Percentiles rank a stretch among this genome's conserved stretches.
These are phyloP conservation scores for Tipula confusa DNA, from an alignment of 2,888 invertebrate genomes.

Conservation along the genomic window DNA sequence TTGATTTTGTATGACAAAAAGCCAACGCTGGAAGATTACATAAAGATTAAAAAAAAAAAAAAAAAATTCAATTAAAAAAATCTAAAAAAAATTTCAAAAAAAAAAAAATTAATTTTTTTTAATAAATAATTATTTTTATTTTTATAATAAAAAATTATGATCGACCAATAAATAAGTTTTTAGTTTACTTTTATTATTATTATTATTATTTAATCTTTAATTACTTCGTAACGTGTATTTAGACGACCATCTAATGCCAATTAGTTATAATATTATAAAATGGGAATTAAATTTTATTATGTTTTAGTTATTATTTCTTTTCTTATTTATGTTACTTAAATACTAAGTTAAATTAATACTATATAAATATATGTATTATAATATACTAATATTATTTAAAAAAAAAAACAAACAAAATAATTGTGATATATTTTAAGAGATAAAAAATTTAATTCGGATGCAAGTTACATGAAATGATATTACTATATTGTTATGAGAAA, in stretches of 20 bases:
- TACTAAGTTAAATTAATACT: not conserved
- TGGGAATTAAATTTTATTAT: not conserved
- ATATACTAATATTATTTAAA: constrained; percentile 3
- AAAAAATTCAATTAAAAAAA: constrained; percentile 20
- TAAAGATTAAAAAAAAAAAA: constrained; percentile 28
- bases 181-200: not conserved
- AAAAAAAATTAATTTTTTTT: not conserved
- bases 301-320: not conserved
- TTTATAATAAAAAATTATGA: constrained; percentile 16
- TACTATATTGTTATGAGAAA: not conserved
- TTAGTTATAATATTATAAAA: not conserved
- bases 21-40: constrained; percentile 47
- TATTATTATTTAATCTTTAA: not conserved
- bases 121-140: constrained; percentile 8
- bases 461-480: not conserved
- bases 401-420: not conserved
- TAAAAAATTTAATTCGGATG: not conserved
- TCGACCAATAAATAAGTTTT: not conserved
- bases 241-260: not conserved
- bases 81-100: constrained; percentile 15
- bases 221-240: not conserved
- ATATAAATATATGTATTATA: not conserved
- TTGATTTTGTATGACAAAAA: constrained; percentile 52
- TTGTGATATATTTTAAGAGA: constrained; percentile 25
- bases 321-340: constrained; percentile 25